Evolutionary conservation across 1,140 invertebrate species (phyloP).

Genomic region (Drosophila sturtevanti): DNA sequence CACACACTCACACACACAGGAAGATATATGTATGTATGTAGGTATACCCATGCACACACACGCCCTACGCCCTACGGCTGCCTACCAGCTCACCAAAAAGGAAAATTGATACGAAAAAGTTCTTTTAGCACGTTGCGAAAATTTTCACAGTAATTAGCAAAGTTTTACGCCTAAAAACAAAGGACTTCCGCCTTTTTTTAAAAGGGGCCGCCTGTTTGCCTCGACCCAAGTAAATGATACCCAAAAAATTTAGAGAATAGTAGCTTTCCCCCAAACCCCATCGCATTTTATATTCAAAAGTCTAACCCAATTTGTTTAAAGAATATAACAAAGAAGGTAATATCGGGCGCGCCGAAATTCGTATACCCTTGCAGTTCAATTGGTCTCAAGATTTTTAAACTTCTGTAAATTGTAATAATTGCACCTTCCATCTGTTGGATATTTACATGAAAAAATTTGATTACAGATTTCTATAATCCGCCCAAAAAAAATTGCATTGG

Average conservation of each 20-base stretch:
- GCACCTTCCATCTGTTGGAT: too few species aligned
- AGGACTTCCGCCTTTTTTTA: conserved; percentile 45
- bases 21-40: too few species aligned
- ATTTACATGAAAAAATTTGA: too few species aligned
- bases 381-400: too few species aligned
- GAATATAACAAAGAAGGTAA: too few species aligned
- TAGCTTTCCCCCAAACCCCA: conserved; percentile 12
- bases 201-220: conserved; percentile 18
- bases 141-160: conserved; percentile 80
- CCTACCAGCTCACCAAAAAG: neutral
- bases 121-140: conserved; percentile 59
- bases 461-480: too few species aligned
- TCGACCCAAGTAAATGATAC: conserved; percentile 50
- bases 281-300: conserved; percentile 6
- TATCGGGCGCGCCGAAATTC: too few species aligned
- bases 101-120: conserved; percentile 49
- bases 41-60: conserved; percentile 9
- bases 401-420: too few species aligned
- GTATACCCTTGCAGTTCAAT: too few species aligned
- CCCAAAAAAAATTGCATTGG: too few species aligned
- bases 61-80: neutral
- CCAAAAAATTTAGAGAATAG: conserved; percentile 34
- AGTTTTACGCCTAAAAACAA: conserved; percentile 75
- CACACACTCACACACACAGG: conserved; percentile 32
- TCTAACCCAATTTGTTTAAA: conserved; percentile 62